Percentiles rank a stretch among this genome's conserved stretches.
Evolutionary conservation across 2,888 invertebrate genomes (phyloP).

Genomic region (Leucoma salicis): DNA sequence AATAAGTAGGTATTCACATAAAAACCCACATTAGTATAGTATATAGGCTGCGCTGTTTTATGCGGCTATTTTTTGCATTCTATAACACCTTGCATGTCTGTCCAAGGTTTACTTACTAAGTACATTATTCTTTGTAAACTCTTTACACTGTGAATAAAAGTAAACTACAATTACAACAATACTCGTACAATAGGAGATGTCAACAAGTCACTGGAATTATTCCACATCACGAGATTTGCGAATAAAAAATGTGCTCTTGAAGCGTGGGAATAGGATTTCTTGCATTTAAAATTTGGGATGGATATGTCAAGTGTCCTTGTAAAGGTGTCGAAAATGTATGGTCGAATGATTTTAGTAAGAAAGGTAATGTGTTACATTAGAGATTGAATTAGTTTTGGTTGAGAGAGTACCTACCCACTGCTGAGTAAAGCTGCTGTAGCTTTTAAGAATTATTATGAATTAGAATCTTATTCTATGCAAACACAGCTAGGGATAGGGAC

Average conservation of each 20-base stretch:
- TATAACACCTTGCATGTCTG: background rate
- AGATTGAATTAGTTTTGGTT: slow-evolving; percentile 1
- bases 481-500: no score
- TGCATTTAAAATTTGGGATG: slow-evolving; percentile 11
- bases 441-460: no score
- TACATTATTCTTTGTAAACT: background rate
- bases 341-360: slow-evolving; percentile 15
- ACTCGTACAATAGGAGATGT: slow-evolving; percentile 37
- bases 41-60: no score
- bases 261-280: slow-evolving; percentile 33
- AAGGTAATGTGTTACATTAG: slow-evolving; percentile 9
- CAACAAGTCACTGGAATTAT: slow-evolving; percentile 47
- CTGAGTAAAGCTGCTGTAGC: no score
- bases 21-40: no score
- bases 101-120: background rate
- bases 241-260: slow-evolving; percentile 19
- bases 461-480: no score
- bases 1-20: no score
- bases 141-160: slow-evolving; percentile 1
- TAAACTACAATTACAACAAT: slow-evolving; percentile 8
- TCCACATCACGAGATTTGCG: slow-evolving; percentile 30
- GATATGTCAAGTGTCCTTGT: slow-evolving; percentile 29
- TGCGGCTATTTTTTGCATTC: background rate
- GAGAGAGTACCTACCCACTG: no score
- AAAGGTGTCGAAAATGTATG: slow-evolving; percentile 23